Percentiles rank a stretch among this genome's conserved stretches.
Conservation (phyloP, 2,113 vertebrate genomes). For the Sterna hirundo region DNA sequence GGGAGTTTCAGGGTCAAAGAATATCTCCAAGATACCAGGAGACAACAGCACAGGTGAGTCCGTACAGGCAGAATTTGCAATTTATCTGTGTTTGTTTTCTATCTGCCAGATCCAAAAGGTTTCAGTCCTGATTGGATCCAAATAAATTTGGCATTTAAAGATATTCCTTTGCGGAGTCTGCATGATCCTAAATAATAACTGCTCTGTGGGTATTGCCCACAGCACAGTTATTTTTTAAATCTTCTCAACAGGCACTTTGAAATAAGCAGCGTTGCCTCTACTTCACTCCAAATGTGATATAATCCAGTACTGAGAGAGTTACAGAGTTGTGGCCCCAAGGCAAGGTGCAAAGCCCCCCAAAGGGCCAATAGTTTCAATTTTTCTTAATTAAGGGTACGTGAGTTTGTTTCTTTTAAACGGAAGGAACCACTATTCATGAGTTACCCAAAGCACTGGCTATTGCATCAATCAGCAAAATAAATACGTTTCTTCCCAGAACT, state of each 20-base stretch:
- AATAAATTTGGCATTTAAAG: not conserved
- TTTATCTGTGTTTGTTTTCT: conserved; percentile 8
- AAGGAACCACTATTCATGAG: not conserved
- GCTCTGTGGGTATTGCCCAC: not conserved
- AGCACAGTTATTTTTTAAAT: not conserved
- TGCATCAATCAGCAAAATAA: not conserved
- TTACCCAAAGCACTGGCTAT: not conserved
- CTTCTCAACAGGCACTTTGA: not conserved
- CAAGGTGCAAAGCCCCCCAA: not conserved
- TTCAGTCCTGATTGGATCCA: not conserved
- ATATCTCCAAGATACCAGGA: not conserved
- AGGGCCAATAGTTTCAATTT: not conserved
- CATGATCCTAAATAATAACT: not conserved
- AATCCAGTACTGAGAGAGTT: not conserved
- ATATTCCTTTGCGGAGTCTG: not conserved
- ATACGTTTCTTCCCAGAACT: not conserved
- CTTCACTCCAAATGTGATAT: not conserved
- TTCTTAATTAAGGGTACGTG: not conserved
- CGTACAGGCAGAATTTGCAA: not conserved
- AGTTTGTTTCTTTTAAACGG: not conserved
- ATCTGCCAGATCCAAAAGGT: not conserved
- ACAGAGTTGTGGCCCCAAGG: not conserved
- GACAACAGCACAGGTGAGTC: not conserved
- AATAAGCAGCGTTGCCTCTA: not conserved
- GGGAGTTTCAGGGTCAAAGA: conserved; percentile 26